Percentiles rank a stretch among this genome's conserved stretches.
Evolutionary conservation across 2,797 vertebrate genomes (phyloP).

Genomic region (Adrianichthys oophorus): DNA sequence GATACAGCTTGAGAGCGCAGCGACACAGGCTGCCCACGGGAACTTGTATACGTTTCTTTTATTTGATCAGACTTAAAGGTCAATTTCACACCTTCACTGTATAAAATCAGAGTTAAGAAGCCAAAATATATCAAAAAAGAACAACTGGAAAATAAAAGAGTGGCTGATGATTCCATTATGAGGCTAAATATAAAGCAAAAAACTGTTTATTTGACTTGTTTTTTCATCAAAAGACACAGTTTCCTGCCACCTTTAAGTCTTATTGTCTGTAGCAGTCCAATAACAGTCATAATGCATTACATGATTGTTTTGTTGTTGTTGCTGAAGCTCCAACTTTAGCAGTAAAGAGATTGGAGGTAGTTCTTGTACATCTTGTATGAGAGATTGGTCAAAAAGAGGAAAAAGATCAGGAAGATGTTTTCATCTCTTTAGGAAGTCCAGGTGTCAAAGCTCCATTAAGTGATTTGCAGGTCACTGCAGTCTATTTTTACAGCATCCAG

Average conservation of each 20-base stretch:
- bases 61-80: too few relatives aligned
- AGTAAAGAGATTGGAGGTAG: slow-evolving; percentile 45
- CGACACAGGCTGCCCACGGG: too few relatives aligned
- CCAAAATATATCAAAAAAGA: too few relatives aligned
- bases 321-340: slow-evolving; percentile 13
- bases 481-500: slow-evolving; percentile 84
- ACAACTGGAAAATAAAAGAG: too few relatives aligned
- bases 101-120: too few relatives aligned
- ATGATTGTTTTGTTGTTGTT: slow-evolving; percentile 12
- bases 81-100: too few relatives aligned
- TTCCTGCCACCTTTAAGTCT: neutral
- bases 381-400: neutral
- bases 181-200: too few relatives aligned
- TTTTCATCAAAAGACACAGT: too few relatives aligned
- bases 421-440: slow-evolving; percentile 1
- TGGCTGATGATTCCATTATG: too few relatives aligned
- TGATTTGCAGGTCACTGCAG: slow-evolving; percentile 61
- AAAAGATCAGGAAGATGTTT: neutral
- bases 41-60: too few relatives aligned
- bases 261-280: slow-evolving; percentile 25
- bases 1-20: too few relatives aligned
- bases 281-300: slow-evolving; percentile 53
- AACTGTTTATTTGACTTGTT: too few relatives aligned
- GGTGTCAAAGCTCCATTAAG: slow-evolving; percentile 6
- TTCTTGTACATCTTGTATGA: slow-evolving; percentile 16